Base-by-base conservation (phyloP, 2,113 vertebrate genomes). In the Patagioenas fasciata region DNA sequence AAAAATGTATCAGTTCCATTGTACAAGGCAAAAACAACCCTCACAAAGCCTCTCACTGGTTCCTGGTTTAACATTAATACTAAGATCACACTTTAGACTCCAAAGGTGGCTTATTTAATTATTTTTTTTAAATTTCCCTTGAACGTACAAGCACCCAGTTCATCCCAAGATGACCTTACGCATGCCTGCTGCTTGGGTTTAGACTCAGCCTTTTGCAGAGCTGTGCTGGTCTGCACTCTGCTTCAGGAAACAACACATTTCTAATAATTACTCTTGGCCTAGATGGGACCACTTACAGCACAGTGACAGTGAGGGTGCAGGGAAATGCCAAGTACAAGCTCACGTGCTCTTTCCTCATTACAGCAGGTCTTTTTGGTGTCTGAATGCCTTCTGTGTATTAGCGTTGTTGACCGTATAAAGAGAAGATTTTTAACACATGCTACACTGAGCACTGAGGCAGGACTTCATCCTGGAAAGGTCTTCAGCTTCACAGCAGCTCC, bases 241-340 rank as follows among this genome's bases (percentile, higher is more conserved):
- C 78, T 90, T 77, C 58, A 91, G 51, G 24, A 91, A 93, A 95
- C 80, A 75, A 61, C n/a, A 36, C n/a, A 26, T 71, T 83, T 44
- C 81, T 54, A 91, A 13, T 54, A 85, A 93, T 56, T 50, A n/a
- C 80, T 93, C 89, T 86, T 90, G 83, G 77, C 66, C 44, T 83
- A 80, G 83, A 54, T 3, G 29, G 62, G 57, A 47, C 65, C 67
- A n/a, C 90, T 69, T 89, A 66, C 3, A 65, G 62, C 67, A 54
- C 0, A 0, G 57, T 56, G 89, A 85, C 85, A 91, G 48, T 13
- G 28, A 92, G 20, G 69, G 31, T 67, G 53, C 44, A 36, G 47
- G 78, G 32, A 72, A 93, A 85, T 56, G 70, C 81, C 82, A 80
- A 83, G 67, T 31, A 67, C 57, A 80, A 86, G 77, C 47, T 90